These are phyloP conservation scores for Corvus moneduloides DNA, from an alignment of 2,113 vertebrate species.

Conservation along the genomic window DNA sequence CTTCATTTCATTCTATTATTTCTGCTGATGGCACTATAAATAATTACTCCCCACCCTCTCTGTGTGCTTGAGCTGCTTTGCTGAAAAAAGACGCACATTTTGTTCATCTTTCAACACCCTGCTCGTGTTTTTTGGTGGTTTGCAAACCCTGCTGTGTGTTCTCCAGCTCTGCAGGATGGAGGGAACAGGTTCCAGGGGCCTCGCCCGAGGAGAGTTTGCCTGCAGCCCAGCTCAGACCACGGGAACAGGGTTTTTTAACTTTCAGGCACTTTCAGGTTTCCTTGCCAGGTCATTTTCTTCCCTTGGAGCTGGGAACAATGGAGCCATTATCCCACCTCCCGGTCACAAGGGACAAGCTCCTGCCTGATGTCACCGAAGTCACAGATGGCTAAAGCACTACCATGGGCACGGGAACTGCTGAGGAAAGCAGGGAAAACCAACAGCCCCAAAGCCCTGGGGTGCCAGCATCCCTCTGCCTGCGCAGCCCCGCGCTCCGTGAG, in stretches of 20 bases:
- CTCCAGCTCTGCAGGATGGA: not conserved
- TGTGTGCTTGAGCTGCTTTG: constrained; percentile 8
- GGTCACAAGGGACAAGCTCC: not conserved
- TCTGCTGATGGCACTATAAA: constrained; percentile 59
- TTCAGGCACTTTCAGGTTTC: not conserved
- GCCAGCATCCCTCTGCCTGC: not conserved
- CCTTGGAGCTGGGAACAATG: constrained; percentile 23
- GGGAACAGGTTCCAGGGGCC: not conserved
- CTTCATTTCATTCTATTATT: constrained; percentile 54
- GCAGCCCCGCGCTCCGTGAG: rapidly evolving
- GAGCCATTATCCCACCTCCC: not conserved
- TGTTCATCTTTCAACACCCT: not conserved
- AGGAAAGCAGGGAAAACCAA: not conserved
- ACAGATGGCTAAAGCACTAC: not conserved
- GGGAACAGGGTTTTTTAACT: not conserved
- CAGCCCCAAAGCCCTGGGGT: not conserved
- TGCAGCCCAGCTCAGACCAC: not conserved
- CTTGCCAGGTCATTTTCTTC: not conserved
- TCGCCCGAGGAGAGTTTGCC: not conserved
- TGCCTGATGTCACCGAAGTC: not conserved
- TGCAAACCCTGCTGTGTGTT: not conserved
- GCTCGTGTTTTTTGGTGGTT: not conserved
- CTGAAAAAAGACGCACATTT: constrained; percentile 16
- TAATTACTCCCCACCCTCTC: constrained; percentile 54
- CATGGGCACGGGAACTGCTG: not conserved